Percentiles rank a stretch among this genome's conserved stretches.
Evolutionary conservation across 2,113 vertebrate species (phyloP).

Genomic region (Carassius auratus): DNA sequence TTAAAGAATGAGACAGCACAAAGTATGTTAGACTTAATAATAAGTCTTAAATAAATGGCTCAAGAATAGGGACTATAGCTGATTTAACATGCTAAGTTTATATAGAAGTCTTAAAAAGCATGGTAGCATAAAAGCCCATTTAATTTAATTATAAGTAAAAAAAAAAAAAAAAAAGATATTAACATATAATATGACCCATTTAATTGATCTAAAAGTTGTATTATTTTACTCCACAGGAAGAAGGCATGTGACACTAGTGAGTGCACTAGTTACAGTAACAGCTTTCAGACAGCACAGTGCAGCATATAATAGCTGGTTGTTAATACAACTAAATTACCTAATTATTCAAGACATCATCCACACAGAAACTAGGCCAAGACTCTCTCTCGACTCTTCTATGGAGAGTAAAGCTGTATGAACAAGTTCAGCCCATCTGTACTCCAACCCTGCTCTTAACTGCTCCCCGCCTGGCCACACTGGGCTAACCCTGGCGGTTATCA

Average conservation of each 20-base stretch:
- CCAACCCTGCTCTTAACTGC: slow-evolving; percentile 47
- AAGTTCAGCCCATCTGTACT: slow-evolving; percentile 23
- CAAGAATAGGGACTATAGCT: background rate
- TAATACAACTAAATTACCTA: slow-evolving; percentile 26
- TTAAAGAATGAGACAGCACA: background rate
- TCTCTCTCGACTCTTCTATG: background rate
- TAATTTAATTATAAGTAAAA: background rate
- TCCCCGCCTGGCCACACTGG: slow-evolving; percentile 41
- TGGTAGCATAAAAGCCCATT: background rate
- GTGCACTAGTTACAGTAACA: background rate
- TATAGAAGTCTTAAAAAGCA: background rate
- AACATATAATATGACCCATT: background rate
- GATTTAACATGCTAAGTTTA: background rate
- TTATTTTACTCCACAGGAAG: background rate
- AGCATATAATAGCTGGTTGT: slow-evolving; percentile 12
- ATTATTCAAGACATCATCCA: slow-evolving; percentile 30
- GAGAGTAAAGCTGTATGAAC: slow-evolving; percentile 4
- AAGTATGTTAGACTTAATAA: background rate
- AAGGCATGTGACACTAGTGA: background rate
- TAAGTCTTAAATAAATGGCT: background rate
- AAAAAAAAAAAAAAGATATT: too few species aligned
- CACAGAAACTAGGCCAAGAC: slow-evolving; percentile 21
- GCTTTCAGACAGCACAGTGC: background rate
- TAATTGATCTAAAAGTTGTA: background rate
- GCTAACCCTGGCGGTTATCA: slow-evolving; percentile 57